Base-by-base conservation (phyloP, 2,113 vertebrate genomes). In the Lophius piscatorius region DNA sequence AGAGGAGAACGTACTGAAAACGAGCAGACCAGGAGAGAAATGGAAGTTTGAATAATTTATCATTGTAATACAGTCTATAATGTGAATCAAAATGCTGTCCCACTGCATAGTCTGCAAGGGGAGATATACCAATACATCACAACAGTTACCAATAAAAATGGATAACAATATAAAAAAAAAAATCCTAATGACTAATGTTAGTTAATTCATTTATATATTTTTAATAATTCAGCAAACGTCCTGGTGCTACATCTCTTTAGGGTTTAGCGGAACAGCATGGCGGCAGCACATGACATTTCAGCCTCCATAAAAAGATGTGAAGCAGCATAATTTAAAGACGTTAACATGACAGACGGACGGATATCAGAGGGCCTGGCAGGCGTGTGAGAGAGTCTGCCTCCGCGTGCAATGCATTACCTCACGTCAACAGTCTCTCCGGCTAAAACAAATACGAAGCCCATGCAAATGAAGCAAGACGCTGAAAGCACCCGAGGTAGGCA, bases 331-430 rank as follows among this genome's bases (percentile, higher is more conserved):
- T 78, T 83, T 78, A 81, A 77, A 82, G 69, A 67, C 48, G 68
- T 80, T 88, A 81, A 80, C 70, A 51, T 80, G 87, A 87, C 85
- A 86, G 88, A 78, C 68, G 69, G 82, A 63, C 62, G 68, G 74
- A 81, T 80, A 57, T 4, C 23, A 59, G 55, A 67, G 21, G 23
- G 54, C 71, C 80, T 74, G 70, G n/a, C 84, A 63, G 78, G 70
- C 63, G 24, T 56, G 74, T 21, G 52, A 63, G 34, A 26, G 61
- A 11, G 57, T 80, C 72, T 67, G 67, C 52, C 80, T 78, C 45
- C 41, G 26, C 56, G 67, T 42, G 76, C 51, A 44, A 41, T 56
- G 68, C 62, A 74, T 84, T 81, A 70, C 35, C 66, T 58, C 45
- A 70, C 79, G 52, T 76, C 73, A 64, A 81, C 76, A 64, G 51